Base-by-base conservation (phyloP, 2,113 vertebrate genomes). In the Carassius carassius region DNA sequence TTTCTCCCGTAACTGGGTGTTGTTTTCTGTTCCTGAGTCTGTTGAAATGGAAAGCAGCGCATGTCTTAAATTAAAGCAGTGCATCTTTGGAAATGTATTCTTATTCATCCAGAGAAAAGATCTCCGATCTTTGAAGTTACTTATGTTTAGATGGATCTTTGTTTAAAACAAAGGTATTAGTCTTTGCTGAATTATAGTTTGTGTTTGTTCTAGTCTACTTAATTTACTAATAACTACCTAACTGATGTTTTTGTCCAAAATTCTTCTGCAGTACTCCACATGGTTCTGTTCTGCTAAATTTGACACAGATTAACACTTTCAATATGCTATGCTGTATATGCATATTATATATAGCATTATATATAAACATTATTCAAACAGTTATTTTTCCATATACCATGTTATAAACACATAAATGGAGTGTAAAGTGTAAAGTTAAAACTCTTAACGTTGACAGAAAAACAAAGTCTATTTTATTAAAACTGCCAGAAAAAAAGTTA, bases 11-110 rank as follows among this genome's bases (percentile, higher is more conserved):
- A 65, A 47, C 37, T 29, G 54, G 29, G 29, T 62, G 77, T 51
- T 80, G 37, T 60, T 62, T 65, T 74, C n/a, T 49, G 19, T 37
- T 78, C 54, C 29, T 23, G 76, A 29, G 17, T 56, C 49, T 82
- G 79, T 81, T 63, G 37, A 51, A 23, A 74, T 37, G 49, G 35
- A 79, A 65, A 79, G 35, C n/a, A 23, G 76, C 0, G 19, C 17
- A 21, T 12, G 49, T 12, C 10, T 35, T 56, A 77, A 78, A n/a
- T 37, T 17, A 54, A 19, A 32, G 0, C 29, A 4, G 32, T 41
- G 76, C 54, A 14, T 37, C 21, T 21, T 19, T 78, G 32, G 21
- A 73, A 47, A 73, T 14, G 21, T 41, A 47, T n/a, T 5, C 2
- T 47, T 6, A 23, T 73, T 23, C 1, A 5, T n/a, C 21, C 2